Conservation (phyloP, 2,113 vertebrate species). For the Phainopepla nitens region DNA sequence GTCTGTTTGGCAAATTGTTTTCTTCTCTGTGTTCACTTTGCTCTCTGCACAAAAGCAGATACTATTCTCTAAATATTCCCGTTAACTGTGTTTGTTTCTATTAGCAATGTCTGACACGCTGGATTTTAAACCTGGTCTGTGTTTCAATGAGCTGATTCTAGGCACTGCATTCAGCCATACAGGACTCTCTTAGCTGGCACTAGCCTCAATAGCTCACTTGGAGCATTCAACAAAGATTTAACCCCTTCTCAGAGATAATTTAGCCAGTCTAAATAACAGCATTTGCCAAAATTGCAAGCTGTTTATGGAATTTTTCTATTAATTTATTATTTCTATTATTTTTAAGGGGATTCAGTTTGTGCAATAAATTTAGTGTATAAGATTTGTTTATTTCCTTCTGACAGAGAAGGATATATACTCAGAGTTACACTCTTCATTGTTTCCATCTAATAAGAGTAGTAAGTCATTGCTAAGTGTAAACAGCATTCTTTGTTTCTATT, state of each 20-base stretch:
- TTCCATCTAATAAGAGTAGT: background rate
- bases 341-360: background rate
- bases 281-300: background rate
- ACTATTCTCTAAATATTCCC: background rate
- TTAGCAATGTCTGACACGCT: background rate
- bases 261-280: background rate
- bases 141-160: background rate
- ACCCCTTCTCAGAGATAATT: background rate
- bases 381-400: background rate
- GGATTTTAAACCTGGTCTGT: background rate
- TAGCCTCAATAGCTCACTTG: background rate
- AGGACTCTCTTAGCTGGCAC: background rate
- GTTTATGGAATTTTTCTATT: background rate
- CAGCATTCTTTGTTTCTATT: background rate
- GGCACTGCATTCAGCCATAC: background rate
- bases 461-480: background rate
- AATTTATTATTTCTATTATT: background rate
- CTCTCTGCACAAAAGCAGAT: background rate
- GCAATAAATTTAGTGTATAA: background rate
- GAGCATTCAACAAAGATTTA: background rate
- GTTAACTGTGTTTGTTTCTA: background rate
- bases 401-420: background rate
- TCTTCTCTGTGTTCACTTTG: background rate
- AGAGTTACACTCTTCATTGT: background rate
- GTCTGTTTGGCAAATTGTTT: background rate